Conservation (phyloP, 2,888 invertebrate species). For the Pseudococcus viburni region DNA sequence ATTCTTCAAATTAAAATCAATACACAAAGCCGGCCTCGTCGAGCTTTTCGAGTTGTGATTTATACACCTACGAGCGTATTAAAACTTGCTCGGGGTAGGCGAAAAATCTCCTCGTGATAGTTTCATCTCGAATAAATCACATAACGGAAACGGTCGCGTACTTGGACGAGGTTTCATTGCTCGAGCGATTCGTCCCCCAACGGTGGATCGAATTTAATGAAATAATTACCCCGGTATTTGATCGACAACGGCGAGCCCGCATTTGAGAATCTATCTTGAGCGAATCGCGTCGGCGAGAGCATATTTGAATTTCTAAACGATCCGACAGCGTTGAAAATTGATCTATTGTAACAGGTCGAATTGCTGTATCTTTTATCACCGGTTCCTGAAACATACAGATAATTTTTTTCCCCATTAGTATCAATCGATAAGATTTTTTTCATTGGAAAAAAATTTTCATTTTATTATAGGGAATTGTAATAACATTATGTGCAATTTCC, state of each 20-base stretch:
- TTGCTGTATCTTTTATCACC: constrained; percentile 62
- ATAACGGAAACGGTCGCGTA: background rate
- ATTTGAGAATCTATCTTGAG: constrained; percentile 57
- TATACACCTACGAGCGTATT: constrained; percentile 9
- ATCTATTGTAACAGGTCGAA: constrained; percentile 68
- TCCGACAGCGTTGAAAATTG: constrained; percentile 70
- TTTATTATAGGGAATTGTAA: background rate
- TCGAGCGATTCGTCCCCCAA: background rate
- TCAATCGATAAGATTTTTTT: background rate
- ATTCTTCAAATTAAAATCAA: constrained; percentile 58
- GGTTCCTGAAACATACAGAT: constrained; percentile 64
- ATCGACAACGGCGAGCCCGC: constrained; percentile 65
- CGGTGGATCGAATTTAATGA: background rate
- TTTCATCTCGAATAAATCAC: constrained; percentile 53
- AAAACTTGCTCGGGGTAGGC: background rate
- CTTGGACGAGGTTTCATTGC: background rate
- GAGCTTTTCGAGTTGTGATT: constrained; percentile 26
- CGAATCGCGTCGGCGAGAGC: constrained; percentile 67
- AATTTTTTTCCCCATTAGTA: background rate
- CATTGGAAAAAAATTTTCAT: background rate
- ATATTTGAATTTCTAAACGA: constrained; percentile 70
- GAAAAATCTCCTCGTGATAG: constrained; percentile 7
- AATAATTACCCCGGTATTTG: constrained; percentile 61
- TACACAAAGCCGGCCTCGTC: background rate
- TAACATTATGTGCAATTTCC: background rate